Conservation (phyloP, 2,113 vertebrate genomes). For the Neogobius melanostomus region DNA sequence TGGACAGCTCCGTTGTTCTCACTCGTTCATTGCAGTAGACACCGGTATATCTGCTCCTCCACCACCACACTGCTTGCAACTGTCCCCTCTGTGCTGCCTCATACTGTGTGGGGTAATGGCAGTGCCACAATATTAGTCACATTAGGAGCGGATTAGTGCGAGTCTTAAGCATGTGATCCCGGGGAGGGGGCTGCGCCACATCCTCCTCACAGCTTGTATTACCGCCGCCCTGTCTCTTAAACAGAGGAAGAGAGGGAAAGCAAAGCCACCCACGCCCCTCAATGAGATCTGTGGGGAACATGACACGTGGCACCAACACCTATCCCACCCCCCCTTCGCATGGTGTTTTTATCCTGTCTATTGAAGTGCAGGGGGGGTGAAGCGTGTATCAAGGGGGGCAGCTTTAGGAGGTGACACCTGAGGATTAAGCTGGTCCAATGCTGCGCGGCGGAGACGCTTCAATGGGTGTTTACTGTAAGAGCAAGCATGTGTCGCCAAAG, state of each 20-base stretch:
- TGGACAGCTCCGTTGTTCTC: not conserved
- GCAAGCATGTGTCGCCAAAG: conserved; percentile 6
- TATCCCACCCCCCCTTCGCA: conserved; percentile 48
- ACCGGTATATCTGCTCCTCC: not conserved
- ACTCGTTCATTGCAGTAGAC: not conserved
- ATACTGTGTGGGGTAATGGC: conserved; percentile 55
- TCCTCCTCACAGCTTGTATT: conserved; percentile 66
- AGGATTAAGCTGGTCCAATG: conserved; percentile 23
- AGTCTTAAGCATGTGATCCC: conserved; percentile 69
- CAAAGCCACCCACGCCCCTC: conserved; percentile 51
- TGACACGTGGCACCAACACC: conserved; percentile 58
- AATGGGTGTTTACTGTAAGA: conserved; percentile 27
- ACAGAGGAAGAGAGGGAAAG: conserved; percentile 35
- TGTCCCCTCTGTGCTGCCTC: conserved; percentile 28
- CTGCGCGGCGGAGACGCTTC: conserved; percentile 17
- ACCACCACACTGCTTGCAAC: not conserved
- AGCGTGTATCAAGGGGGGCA: conserved; percentile 36
- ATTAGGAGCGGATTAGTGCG: conserved; percentile 70
- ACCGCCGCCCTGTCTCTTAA: conserved; percentile 56
- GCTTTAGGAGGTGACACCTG: conserved; percentile 12
- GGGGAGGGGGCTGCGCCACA: conserved; percentile 54
- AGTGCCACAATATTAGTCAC: conserved; percentile 69
- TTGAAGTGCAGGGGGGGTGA: conserved; percentile 50
- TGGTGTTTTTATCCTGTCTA: conserved; percentile 46
- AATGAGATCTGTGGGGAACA: conserved; percentile 61